Evolutionary conservation across 2,888 invertebrate genomes (phyloP).

Genomic region (Incurvaria masculella): DNA sequence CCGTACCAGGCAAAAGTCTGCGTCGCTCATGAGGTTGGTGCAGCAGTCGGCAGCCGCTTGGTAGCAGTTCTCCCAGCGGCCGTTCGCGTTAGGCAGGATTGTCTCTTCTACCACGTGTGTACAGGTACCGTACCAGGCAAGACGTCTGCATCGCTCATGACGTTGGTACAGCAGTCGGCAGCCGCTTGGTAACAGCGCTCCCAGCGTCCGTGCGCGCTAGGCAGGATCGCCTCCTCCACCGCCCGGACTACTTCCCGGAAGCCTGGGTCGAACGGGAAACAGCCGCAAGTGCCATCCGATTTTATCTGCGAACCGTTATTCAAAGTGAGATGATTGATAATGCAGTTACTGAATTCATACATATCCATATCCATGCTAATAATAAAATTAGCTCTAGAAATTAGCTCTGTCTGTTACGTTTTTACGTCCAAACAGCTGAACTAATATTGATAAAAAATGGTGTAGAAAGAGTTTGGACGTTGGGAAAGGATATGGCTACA

Average conservation of each 20-base stretch:
- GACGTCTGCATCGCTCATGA: constrained; percentile 22
- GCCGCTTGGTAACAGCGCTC: constrained; percentile 41
- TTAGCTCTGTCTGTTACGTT: too few species aligned
- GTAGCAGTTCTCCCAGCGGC: constrained; percentile 43
- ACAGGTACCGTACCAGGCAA: neutral
- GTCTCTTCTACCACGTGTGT: constrained; percentile 32
- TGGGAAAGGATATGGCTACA: too few species aligned
- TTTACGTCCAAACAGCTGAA: too few species aligned
- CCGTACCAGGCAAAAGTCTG: constrained; percentile 2
- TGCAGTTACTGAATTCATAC: too few species aligned
- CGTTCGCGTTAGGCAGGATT: constrained; percentile 26
- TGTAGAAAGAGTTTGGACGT: too few species aligned
- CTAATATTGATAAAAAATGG: too few species aligned
- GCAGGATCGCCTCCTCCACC: constrained; percentile 30
- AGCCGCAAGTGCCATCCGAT: constrained; percentile 42
- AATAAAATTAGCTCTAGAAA: too few species aligned
- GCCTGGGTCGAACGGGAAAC: constrained; percentile 44
- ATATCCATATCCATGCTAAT: too few species aligned
- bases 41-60: constrained; percentile 42
- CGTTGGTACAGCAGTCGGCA: constrained; percentile 37
- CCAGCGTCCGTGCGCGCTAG: constrained; percentile 35
- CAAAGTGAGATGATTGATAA: too few species aligned
- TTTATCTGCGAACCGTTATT: constrained; percentile 26
- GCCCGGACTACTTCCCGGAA: constrained; percentile 32
- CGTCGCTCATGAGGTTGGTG: constrained; percentile 29